Percentiles rank a stretch among this genome's conserved stretches.
Evolutionary conservation across 2,888 invertebrate genomes (phyloP).

Genomic region (Pyrrhosoma nymphula): DNA sequence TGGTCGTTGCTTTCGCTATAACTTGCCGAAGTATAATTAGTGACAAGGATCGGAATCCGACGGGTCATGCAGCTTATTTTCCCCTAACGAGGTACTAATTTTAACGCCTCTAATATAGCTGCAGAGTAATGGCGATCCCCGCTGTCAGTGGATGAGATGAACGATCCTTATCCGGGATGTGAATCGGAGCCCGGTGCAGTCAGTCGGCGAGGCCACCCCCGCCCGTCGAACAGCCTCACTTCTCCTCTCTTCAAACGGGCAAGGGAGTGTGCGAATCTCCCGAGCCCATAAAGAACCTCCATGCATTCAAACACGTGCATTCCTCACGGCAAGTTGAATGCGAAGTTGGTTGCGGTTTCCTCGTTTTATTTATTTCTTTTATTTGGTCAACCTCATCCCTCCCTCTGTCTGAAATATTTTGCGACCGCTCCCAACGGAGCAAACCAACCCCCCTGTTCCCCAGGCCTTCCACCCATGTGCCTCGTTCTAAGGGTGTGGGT

Average conservation of each 20-base stretch:
- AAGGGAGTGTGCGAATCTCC: neutral
- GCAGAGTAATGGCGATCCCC: neutral
- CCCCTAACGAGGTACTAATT: conserved; percentile 1
- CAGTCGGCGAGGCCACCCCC: neutral
- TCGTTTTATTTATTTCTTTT: neutral
- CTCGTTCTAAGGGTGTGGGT: neutral
- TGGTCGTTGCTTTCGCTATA: neutral
- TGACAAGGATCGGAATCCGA: neutral
- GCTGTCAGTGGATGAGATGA: neutral
- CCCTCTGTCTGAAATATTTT: neutral
- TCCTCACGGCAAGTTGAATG: conserved; percentile 1
- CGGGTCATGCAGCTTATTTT: neutral
- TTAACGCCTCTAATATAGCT: neutral
- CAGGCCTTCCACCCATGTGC: no score
- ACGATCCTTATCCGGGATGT: neutral
- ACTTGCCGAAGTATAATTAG: neutral
- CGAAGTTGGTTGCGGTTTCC: conserved; percentile 12
- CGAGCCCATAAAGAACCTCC: neutral
- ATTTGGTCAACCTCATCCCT: neutral
- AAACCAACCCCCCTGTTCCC: neutral
- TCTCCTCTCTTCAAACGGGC: neutral
- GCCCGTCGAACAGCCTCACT: neutral
- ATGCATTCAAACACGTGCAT: conserved; percentile 29
- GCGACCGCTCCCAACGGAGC: neutral
- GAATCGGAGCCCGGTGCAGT: neutral